phyloP scores from a whole-genome alignment of 2,888 invertebrate species.

The Euplagia quadripunctaria region DNA sequence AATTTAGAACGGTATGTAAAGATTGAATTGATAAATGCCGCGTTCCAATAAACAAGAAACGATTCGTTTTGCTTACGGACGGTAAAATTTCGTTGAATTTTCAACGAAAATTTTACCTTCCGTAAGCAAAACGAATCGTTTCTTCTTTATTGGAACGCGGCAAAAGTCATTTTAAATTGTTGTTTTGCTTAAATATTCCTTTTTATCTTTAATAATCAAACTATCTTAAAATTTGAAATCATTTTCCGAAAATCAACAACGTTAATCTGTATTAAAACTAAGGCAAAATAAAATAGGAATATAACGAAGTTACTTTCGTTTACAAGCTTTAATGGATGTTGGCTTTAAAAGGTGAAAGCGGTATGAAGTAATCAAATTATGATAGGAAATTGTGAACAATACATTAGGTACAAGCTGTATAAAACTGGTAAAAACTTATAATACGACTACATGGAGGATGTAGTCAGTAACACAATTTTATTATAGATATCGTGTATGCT shows the following conservation, averaged over 20 bases:
- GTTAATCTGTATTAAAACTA: background rate
- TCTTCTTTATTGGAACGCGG: too few relatives aligned
- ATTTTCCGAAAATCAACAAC: background rate
- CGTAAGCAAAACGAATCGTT: too few relatives aligned
- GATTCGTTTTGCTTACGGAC: too few relatives aligned
- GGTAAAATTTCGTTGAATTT: too few relatives aligned
- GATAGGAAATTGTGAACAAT: background rate
- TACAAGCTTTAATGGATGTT: background rate
- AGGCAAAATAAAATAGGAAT: background rate
- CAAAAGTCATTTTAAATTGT: too few relatives aligned
- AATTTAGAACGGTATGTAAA: too few relatives aligned
- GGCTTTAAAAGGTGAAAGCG: background rate
- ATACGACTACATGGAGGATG: background rate
- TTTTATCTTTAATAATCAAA: background rate
- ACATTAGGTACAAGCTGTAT: background rate
- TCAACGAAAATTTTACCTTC: too few relatives aligned
- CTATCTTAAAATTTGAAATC: background rate
- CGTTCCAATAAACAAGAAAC: too few relatives aligned
- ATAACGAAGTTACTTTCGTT: background rate
- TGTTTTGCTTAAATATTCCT: too few relatives aligned
- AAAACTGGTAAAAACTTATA: background rate
- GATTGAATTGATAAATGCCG: too few relatives aligned
- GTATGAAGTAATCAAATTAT: background rate
- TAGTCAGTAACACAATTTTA: background rate
- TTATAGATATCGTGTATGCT: background rate